Evolutionary conservation across 2,888 invertebrate genomes (phyloP).

Genomic region (Idaea straminata): DNA sequence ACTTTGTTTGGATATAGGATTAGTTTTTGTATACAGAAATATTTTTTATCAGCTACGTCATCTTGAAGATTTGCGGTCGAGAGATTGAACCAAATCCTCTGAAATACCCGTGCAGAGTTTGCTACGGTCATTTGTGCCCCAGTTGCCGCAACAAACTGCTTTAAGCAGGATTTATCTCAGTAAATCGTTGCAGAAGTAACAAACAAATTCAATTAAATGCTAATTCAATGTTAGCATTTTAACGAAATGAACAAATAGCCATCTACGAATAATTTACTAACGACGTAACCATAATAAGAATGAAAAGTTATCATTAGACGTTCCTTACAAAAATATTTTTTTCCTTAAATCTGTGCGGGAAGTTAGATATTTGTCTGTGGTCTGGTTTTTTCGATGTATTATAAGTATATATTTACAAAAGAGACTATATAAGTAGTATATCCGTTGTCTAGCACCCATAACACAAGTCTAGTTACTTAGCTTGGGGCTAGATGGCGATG

Average conservation of each 20-base stretch:
- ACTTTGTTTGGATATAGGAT: neutral
- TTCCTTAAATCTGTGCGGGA: too few species aligned
- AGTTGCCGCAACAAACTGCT: slow-evolving; percentile 37
- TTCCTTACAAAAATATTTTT: slow-evolving; percentile 2
- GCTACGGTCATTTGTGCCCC: slow-evolving; percentile 2
- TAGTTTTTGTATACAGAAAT: neutral
- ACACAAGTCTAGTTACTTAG: too few species aligned
- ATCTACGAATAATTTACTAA: slow-evolving; percentile 33
- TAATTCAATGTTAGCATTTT: slow-evolving; percentile 8
- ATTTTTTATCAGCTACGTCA: neutral
- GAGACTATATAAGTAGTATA: too few species aligned
- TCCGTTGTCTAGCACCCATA: too few species aligned
- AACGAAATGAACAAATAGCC: slow-evolving; percentile 33
- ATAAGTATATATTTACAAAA: too few species aligned
- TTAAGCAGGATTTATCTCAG: slow-evolving; percentile 35
- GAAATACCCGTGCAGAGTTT: neutral
- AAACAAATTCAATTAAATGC: slow-evolving; percentile 6
- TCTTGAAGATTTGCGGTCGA: neutral
- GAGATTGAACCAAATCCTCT: neutral
- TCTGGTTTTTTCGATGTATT: too few species aligned
- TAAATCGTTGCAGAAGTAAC: slow-evolving; percentile 31
- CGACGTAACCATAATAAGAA: neutral
- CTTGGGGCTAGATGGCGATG: too few species aligned
- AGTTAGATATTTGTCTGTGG: too few species aligned
- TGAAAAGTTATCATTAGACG: slow-evolving; percentile 13